Evolutionary conservation across 2,797 vertebrate genomes (phyloP), one percentile per base, ranked within the genome.

Genomic region (Rhinella marina): DNA sequence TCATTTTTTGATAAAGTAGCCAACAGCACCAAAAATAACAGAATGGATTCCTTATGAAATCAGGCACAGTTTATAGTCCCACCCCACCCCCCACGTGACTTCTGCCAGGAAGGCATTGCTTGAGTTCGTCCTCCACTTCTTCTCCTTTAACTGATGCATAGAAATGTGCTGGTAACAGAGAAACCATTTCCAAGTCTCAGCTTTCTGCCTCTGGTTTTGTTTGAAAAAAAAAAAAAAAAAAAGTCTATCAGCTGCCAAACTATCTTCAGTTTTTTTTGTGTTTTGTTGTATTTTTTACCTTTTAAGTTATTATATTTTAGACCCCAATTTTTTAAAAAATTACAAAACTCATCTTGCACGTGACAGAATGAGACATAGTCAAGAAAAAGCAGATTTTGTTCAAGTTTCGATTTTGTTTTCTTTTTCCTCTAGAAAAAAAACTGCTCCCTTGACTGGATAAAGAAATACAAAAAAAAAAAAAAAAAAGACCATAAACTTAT

Each of bases 21-120:
- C 96, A 97, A 98, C 96, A 98, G 97, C 97, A 98, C 97, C 97
- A 98, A 97, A 97, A 96, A 96, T 94, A 95, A 95, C 95, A 95
- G 94, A 93, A 96, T 95, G 96, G 96, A 97, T 96, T 97, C 96
- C 96, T 96, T 96, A 96, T 95, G 95, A 95, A 95, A 96, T 97
- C 96, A 97, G 97, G 97, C 97, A 98, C 97, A 95, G 95, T 97
- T 97, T 96, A 95, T 93, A 89, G 52, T 84, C 61, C 61, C 52
- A 11, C 79, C 85, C 78, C 25, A 25, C 84, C 84, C 87, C 62
- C 79, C 95, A 94, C 92, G 82, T 92, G 94, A 93, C 94, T 94
- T 94, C 90, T 93, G 92, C 94, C 92, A 95, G 95, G 94, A 94
- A 96, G 96, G 94, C 94, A 93, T 94, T 90, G 93, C 91, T 91